Conservation (phyloP, 2,797 vertebrate genomes). For the Epinephelus coioides region DNA sequence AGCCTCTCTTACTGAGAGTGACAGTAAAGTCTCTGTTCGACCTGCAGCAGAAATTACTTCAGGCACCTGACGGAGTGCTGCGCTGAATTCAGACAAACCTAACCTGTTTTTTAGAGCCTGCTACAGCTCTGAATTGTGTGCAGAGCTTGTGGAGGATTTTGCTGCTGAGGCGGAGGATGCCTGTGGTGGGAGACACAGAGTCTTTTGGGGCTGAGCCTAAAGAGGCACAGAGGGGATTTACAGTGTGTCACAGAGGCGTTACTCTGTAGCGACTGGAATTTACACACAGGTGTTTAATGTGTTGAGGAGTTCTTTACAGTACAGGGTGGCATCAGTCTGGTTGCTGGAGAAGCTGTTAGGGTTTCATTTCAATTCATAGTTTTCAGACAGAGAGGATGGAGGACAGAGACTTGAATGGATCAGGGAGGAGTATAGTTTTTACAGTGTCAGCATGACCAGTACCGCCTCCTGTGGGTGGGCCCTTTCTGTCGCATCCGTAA, state of each 20-base stretch:
- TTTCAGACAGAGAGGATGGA: no score
- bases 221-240: not conserved
- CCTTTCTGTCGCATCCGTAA: no score
- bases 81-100: not conserved
- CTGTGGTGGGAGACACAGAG: not conserved
- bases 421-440: no score
- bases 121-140: constrained; percentile 6
- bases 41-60: constrained; percentile 25
- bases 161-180: not conserved
- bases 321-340: not conserved
- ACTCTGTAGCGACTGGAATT: not conserved
- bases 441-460: no score
- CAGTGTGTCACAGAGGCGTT: not conserved
- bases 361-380: no score
- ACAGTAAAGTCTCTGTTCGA: constrained; percentile 1
- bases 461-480: no score
- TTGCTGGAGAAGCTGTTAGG: no score
- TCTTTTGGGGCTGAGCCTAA: constrained; percentile 1
- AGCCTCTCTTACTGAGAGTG: constrained; percentile 22
- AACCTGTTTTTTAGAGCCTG: not conserved
- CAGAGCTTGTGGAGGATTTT: not conserved
- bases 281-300: not conserved
- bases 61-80: constrained; percentile 12
- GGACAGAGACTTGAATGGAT: no score
- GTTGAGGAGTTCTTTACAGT: not conserved